phyloP scores from a whole-genome alignment of 2,888 invertebrate genomes.

The Hydropsyche betteni region DNA sequence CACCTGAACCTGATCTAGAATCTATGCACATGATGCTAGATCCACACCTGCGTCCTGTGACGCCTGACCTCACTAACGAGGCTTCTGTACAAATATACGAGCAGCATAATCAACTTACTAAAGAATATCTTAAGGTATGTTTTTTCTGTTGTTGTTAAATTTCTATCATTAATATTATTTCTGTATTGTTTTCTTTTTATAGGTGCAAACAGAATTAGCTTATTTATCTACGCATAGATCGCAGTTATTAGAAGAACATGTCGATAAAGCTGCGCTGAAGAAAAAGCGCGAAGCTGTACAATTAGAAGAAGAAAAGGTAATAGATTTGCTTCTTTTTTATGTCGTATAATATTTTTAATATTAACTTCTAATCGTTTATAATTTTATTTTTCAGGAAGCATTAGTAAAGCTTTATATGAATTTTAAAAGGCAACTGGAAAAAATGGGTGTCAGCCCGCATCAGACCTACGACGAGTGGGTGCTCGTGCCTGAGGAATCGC shows the following conservation, averaged over 20 bases:
- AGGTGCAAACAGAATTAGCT: constrained; percentile 85
- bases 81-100: constrained; percentile 87
- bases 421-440: constrained; percentile 72
- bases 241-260: constrained; percentile 75
- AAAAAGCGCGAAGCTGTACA: constrained; percentile 73
- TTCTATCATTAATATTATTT: neutral
- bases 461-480: constrained; percentile 66
- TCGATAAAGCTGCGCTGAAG: constrained; percentile 66
- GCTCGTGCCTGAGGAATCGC: constrained; percentile 61
- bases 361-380: no score
- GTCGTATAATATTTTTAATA: no score
- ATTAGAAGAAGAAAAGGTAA: constrained; percentile 76
- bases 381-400: constrained; percentile 67
- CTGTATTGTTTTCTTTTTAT: constrained; percentile 3
- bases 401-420: constrained; percentile 73
- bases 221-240: constrained; percentile 81
- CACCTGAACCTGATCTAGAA: constrained; percentile 70
- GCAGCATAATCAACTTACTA: constrained; percentile 86
- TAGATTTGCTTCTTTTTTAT: neutral
- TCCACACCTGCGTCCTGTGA: constrained; percentile 82
- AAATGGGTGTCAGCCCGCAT: constrained; percentile 55
- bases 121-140: constrained; percentile 83
- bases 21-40: constrained; percentile 82
- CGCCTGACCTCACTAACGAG: constrained; percentile 79
- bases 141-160: constrained; percentile 38